Conservation (phyloP, 2,113 vertebrate species). For the Glaucidium brasilianum region DNA sequence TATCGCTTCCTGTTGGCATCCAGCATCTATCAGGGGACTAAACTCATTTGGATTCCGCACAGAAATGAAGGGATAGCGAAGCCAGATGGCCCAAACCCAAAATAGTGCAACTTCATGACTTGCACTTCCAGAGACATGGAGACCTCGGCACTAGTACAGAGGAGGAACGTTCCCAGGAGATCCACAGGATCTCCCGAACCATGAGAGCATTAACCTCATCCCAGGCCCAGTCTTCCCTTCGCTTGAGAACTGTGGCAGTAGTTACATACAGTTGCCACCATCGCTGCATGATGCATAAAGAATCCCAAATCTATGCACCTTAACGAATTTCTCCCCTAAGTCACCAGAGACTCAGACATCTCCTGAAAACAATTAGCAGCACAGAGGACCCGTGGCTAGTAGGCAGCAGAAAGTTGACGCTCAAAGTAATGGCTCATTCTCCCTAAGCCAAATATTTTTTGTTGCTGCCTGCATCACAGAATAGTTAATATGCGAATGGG, state of each 20-base stretch:
- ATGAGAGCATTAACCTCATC: not conserved
- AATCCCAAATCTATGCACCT: not conserved
- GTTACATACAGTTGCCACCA: not conserved
- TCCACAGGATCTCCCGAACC: not conserved
- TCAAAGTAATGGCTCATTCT: not conserved
- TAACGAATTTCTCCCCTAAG: rapidly evolving
- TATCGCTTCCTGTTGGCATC: not conserved
- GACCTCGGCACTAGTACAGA: not conserved
- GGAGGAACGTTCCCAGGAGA: not conserved
- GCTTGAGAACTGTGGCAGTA: rapidly evolving
- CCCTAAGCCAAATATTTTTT: not conserved
- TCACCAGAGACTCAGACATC: not conserved
- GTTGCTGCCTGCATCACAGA: not conserved
- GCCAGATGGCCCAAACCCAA: not conserved
- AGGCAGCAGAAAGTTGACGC: not conserved
- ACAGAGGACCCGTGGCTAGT: rapidly evolving
- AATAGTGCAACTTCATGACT: not conserved
- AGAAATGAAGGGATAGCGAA: not conserved
- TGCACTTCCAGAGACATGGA: not conserved
- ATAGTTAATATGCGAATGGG: rapidly evolving
- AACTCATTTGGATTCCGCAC: not conserved
- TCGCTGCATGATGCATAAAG: not conserved
- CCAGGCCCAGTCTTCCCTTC: not conserved
- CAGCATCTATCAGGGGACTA: not conserved
- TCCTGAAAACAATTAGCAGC: not conserved